Percentiles rank a stretch among this genome's conserved stretches.
These are phyloP conservation scores for Scleropages formosus DNA, from an alignment of 2,797 vertebrate genomes.

Conservation along the genomic window DNA sequence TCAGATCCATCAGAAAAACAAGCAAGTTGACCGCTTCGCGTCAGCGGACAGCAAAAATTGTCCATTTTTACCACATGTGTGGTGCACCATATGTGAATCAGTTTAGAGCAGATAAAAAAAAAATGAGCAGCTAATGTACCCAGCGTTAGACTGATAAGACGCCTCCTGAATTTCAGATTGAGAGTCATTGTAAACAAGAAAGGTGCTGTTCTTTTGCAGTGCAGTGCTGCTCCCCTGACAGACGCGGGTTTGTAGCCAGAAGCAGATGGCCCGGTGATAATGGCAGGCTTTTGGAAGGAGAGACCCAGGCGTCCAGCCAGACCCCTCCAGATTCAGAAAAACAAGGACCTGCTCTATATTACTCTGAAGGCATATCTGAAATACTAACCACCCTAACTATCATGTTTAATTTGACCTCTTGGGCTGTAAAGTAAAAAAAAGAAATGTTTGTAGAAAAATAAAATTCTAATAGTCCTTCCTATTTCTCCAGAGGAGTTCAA, in stretches of 20 bases:
- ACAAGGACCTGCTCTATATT: constrained; percentile 51
- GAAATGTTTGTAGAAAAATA: neutral
- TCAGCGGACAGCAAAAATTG: neutral
- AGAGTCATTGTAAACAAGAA: constrained; percentile 21
- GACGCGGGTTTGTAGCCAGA: constrained; percentile 51
- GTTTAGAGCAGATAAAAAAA: constrained; percentile 9
- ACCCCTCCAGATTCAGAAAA: constrained; percentile 50
- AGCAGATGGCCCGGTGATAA: constrained; percentile 64
- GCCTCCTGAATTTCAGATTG: constrained; percentile 21
- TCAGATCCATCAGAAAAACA: constrained; percentile 11
- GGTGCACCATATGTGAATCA: constrained; percentile 6
- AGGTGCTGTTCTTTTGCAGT: constrained; percentile 23
- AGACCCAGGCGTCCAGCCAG: constrained; percentile 64
- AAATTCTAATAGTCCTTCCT: neutral
- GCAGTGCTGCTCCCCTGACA: constrained; percentile 38
- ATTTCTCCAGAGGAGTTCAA: constrained; percentile 5
- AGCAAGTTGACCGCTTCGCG: neutral
- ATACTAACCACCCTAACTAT: constrained; percentile 41
- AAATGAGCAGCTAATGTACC: constrained; percentile 14
- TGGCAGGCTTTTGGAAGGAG: constrained; percentile 43
- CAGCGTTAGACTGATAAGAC: constrained; percentile 6
- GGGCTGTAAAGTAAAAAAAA: neutral
- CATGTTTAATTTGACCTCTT: constrained; percentile 15
- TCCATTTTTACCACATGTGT: neutral
- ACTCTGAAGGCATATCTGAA: constrained; percentile 54